Conservation (phyloP, 1,140 invertebrate genomes). For the Elymnias hypermnestra region DNA sequence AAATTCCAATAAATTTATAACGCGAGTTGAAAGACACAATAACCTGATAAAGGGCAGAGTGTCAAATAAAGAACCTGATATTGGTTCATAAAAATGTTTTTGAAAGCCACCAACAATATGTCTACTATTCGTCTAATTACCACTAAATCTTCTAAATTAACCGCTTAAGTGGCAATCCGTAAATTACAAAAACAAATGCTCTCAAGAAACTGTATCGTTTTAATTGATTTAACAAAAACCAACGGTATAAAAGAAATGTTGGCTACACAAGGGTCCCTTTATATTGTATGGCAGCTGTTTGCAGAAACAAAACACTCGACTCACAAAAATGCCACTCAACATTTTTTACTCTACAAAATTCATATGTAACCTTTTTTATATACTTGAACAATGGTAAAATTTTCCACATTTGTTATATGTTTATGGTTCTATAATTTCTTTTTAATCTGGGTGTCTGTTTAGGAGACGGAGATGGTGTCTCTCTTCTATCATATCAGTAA, state of each 20-base stretch:
- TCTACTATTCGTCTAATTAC: slow-evolving; percentile 50
- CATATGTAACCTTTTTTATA: too few relatives aligned
- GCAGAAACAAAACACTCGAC: slow-evolving; percentile 28
- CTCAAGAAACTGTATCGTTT: slow-evolving; percentile 46
- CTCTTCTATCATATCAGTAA: too few relatives aligned
- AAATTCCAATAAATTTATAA: slow-evolving; percentile 35
- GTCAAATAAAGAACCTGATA: too few relatives aligned
- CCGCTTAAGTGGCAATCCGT: slow-evolving; percentile 46
- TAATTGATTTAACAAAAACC: slow-evolving; percentile 59
- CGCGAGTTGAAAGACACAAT: slow-evolving; percentile 25
- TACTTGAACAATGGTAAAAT: too few relatives aligned
- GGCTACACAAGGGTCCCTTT: slow-evolving; percentile 18
- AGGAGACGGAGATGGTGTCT: too few relatives aligned
- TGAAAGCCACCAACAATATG: slow-evolving; percentile 39
- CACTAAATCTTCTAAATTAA: slow-evolving; percentile 58
- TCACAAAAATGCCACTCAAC: slow-evolving; percentile 12
- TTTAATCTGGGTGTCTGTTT: too few relatives aligned
- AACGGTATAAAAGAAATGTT: slow-evolving; percentile 17
- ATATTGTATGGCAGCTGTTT: slow-evolving; percentile 32
- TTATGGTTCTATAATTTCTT: too few relatives aligned
- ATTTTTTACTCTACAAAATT: slow-evolving; percentile 14
- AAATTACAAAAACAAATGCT: slow-evolving; percentile 55
- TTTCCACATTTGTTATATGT: too few relatives aligned
- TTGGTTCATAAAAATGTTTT: too few relatives aligned
- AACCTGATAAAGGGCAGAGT: slow-evolving; percentile 1